These are phyloP conservation scores for Drosophila ambigua DNA, from an alignment of 1,140 invertebrate species.

Conservation along the genomic window DNA sequence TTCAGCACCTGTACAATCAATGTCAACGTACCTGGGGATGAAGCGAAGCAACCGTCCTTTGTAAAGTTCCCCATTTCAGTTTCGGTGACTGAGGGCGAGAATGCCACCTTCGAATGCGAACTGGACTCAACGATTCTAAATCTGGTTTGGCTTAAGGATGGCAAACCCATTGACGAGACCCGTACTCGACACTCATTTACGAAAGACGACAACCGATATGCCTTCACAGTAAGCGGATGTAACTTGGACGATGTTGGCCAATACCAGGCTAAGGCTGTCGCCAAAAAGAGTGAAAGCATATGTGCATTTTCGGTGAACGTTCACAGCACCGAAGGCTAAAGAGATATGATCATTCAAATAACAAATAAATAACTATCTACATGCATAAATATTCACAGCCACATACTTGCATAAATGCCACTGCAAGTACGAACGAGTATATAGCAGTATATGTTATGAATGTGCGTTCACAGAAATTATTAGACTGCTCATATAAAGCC, in stretches of 20 bases:
- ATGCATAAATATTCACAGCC: slow-evolving; percentile 2
- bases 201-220: slow-evolving; percentile 90
- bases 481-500: slow-evolving; percentile 41
- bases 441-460: slow-evolving; percentile 8
- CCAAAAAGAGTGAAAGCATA: slow-evolving; percentile 91
- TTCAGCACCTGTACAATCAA: slow-evolving; percentile 95
- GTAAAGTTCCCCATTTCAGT: slow-evolving; percentile 94
- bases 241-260: slow-evolving; percentile 93
- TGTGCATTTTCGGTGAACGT: slow-evolving; percentile 95
- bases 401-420: neutral
- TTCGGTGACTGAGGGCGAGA: slow-evolving; percentile 92
- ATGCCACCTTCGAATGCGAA: slow-evolving; percentile 87
- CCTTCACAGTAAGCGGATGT: slow-evolving; percentile 90
- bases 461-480: slow-evolving; percentile 13
- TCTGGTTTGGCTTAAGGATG: slow-evolving; percentile 95
- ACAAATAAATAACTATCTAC: too few species aligned
- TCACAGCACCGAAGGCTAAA: slow-evolving; percentile 41
- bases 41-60: slow-evolving; percentile 92
- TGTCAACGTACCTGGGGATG: slow-evolving; percentile 94
- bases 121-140: slow-evolving; percentile 85
- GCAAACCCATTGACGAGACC: slow-evolving; percentile 91
- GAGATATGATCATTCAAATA: neutral
- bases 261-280: slow-evolving; percentile 94
- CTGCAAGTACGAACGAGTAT: neutral
- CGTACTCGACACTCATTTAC: slow-evolving; percentile 92